Percentiles rank a stretch among this genome's conserved stretches.
These are phyloP conservation scores for Apoda limacodes DNA, from an alignment of 2,888 invertebrate genomes.

Conservation along the genomic window DNA sequence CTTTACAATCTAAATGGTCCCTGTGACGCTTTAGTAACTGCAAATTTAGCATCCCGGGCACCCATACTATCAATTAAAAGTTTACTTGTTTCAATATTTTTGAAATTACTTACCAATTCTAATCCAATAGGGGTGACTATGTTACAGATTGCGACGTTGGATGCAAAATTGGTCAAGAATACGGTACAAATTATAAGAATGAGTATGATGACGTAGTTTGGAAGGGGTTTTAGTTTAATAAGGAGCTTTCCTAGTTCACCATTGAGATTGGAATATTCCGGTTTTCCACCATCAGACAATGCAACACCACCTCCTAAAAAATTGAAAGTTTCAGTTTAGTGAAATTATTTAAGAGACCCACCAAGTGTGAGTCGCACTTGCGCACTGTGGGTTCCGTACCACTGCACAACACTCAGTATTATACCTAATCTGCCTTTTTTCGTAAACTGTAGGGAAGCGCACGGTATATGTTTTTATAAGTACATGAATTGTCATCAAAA, in stretches of 20 bases:
- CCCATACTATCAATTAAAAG: too few species aligned
- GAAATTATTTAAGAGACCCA: conserved; percentile 8
- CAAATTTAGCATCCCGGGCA: too few species aligned
- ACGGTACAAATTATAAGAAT: conserved; percentile 31
- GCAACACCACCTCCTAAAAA: conserved; percentile 44
- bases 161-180: conserved; percentile 49
- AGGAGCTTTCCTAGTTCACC: conserved; percentile 31
- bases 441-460: too few species aligned
- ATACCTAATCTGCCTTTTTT: too few species aligned
- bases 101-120: conserved; percentile 40
- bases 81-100: too few species aligned
- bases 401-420: too few species aligned
- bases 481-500: too few species aligned
- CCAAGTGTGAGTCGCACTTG: conserved; percentile 8
- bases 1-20: too few species aligned
- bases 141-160: conserved; percentile 48
- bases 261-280: conserved; percentile 34
- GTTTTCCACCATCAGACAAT: conserved; percentile 33
- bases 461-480: too few species aligned
- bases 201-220: conserved; percentile 28
- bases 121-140: conserved; percentile 46
- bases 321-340: too few species aligned
- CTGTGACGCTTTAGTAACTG: too few species aligned
- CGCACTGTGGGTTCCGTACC: conserved; percentile 7
- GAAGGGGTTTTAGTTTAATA: conserved; percentile 21